Evolutionary conservation across 2,888 invertebrate genomes (phyloP), one percentile per base, ranked within the genome.

Genomic region (Meandrusa payeni): DNA sequence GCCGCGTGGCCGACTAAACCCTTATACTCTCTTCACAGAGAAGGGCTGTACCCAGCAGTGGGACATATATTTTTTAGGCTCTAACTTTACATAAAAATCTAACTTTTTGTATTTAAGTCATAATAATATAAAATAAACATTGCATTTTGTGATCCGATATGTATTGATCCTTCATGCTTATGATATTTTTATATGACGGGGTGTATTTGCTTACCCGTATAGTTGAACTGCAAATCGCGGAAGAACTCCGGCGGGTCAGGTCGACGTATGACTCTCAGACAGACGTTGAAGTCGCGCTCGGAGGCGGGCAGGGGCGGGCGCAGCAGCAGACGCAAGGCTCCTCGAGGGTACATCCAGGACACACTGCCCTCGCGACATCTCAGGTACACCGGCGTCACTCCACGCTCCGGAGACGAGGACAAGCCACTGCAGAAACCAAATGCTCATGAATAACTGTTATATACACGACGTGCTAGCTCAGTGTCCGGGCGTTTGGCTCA

Each of bases 361-460:
- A 95, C 90, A 10, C 85, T 79, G 13, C 94, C 94, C 47, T 93
- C 91, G 10, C 92, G 88, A 63, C 94, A 94, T 15, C 94, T 89
- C 34, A 94, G 89, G 77, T 94, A 94, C 22, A 94, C 92, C 0
- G 94, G 94, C 22, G 93, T 92, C 33, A 94, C 93, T 2, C 92
- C 93, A 40, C 92, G 89, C 45, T 89, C 90, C 3, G 79, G 65
- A 48, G 61, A 64, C 13, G 75, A 61, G 6, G 85, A 71, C 51
- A 91, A 66, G 2, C 92, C 92, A 64, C 93, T 93, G 82, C 22
- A 90, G 90, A 48, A 70, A 58, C 41, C 11, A 41, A 48, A 19
- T 19, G 5, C 3, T 23, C 5, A 9, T 20, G 37, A 12, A 5
- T 19, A 9, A 28, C 19, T 11, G 11, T 6, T 15, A 15, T 2